Conservation (phyloP, 1,140 invertebrate genomes). For the Apocrypta bakeri region DNA sequence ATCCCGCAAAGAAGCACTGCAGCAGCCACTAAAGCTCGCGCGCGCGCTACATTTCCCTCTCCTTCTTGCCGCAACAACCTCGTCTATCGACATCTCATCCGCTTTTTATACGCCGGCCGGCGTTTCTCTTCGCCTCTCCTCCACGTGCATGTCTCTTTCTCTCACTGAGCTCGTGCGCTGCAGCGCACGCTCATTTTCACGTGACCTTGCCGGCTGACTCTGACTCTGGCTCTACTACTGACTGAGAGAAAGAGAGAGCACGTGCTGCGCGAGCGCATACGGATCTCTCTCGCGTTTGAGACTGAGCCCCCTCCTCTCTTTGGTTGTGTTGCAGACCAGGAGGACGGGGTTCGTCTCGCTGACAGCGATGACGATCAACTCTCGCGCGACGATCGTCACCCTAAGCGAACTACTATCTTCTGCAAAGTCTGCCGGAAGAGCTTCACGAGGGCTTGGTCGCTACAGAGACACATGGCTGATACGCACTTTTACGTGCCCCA, state of each 20-base stretch:
- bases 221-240: conserved; percentile 30
- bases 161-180: background rate
- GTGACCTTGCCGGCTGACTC: conserved; percentile 48
- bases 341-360: conserved; percentile 74
- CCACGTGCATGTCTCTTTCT: background rate
- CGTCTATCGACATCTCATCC: conserved; percentile 25
- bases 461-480: conserved; percentile 75
- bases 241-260: background rate
- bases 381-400: background rate
- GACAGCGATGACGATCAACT: conserved; percentile 59
- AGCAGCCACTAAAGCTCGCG: conserved; percentile 38
- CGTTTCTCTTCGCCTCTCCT: background rate
- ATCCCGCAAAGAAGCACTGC: conserved; percentile 58
- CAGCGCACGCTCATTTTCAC: conserved; percentile 41
- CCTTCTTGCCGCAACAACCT: background rate
- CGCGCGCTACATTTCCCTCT: conserved; percentile 3
- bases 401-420: conserved; percentile 61
- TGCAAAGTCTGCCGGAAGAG: conserved; percentile 74
- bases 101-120: background rate
- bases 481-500: conserved; percentile 75
- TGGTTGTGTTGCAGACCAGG: conserved; percentile 76
- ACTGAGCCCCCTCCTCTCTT: conserved; percentile 76
- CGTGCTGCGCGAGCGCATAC: background rate
- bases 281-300: conserved; percentile 43
- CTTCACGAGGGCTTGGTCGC: conserved; percentile 74